Evolutionary conservation across 2,797 vertebrate genomes (phyloP).

Genomic region (Adelosebastes latens): DNA sequence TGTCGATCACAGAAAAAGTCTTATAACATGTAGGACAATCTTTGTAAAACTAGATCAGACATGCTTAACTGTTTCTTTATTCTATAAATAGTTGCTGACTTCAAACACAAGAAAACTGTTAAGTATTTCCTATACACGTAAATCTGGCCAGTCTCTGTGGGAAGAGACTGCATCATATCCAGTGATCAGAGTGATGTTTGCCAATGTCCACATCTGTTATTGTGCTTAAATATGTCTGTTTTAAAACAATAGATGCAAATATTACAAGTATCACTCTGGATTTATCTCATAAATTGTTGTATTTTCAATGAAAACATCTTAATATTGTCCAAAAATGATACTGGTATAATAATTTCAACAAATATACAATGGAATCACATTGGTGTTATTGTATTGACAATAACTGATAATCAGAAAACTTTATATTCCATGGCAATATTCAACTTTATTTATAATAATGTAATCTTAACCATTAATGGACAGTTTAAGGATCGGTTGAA

Average conservation of each 20-base stretch:
- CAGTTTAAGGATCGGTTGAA: background rate
- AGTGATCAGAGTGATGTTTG: background rate
- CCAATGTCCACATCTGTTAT: background rate
- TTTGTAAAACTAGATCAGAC: background rate
- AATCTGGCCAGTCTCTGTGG: background rate
- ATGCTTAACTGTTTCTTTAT: background rate
- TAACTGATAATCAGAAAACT: background rate
- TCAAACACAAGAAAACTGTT: background rate
- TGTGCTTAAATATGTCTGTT: background rate
- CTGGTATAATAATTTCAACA: background rate
- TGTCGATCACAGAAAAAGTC: background rate
- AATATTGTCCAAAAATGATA: background rate
- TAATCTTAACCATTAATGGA: background rate
- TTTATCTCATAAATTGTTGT: background rate
- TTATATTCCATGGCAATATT: background rate
- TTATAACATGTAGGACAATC: background rate
- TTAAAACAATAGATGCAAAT: background rate
- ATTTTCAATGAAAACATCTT: background rate
- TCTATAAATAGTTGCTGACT: background rate
- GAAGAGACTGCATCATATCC: background rate
- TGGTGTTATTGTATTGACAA: background rate
- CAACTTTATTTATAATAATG: background rate
- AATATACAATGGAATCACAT: background rate
- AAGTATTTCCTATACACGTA: background rate
- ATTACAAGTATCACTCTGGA: background rate